Conservation (phyloP, 2,888 invertebrate genomes). For the Cosmia pyralina region DNA sequence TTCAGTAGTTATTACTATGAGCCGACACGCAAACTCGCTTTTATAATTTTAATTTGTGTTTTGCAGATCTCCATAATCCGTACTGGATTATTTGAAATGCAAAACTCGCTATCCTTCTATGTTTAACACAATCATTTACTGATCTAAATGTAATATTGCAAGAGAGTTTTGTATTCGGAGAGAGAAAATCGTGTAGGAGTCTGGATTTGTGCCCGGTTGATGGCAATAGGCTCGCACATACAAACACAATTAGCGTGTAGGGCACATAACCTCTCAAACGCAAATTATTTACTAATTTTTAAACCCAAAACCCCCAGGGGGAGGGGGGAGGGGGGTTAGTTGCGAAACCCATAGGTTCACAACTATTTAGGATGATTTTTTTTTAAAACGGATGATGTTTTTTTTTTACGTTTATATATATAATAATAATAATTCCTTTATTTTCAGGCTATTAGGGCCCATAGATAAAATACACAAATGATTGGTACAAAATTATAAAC, state of each 20-base stretch:
- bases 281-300: no score
- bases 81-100: background rate
- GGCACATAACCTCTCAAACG: background rate
- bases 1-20: background rate
- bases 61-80: no score
- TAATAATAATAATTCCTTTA: no score
- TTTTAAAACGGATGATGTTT: no score
- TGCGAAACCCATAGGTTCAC: no score
- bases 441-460: no score
- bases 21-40: background rate
- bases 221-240: background rate
- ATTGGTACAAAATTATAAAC: no score
- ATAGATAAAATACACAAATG: no score
- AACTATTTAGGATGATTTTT: no score
- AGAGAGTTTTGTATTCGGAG: background rate
- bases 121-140: background rate
- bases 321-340: no score
- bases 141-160: background rate
- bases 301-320: no score
- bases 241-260: background rate
- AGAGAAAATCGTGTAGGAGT: background rate
- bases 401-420: no score
- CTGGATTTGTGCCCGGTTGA: background rate
- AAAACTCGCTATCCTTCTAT: background rate
- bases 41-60: background rate